Percentiles rank a stretch among this genome's conserved stretches.
These are phyloP conservation scores for Alethe castanea DNA, from an alignment of 2,113 vertebrate species.

Conservation along the genomic window DNA sequence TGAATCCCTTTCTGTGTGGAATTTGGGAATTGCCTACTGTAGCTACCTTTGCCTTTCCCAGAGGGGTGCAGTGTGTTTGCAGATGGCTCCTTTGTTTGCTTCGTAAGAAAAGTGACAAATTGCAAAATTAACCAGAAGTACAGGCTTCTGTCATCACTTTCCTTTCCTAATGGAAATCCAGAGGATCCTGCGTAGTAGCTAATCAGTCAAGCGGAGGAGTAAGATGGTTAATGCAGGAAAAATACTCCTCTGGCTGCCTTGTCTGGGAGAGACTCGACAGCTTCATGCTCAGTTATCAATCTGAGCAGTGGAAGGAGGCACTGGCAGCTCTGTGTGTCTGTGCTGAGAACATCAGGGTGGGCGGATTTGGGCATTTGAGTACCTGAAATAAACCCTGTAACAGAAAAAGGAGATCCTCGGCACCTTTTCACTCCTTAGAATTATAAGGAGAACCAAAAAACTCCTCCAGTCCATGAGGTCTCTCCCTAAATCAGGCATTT, in stretches of 20 bases:
- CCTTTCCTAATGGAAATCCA: neutral
- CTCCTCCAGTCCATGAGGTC: neutral
- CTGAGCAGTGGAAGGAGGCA: neutral
- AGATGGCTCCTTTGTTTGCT: neutral
- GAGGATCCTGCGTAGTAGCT: neutral
- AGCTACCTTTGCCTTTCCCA: neutral
- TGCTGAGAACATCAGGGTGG: neutral
- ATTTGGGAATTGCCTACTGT: neutral
- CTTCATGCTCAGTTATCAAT: neutral
- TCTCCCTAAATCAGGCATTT: neutral
- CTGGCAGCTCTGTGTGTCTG: neutral
- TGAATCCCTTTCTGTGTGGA: fast-evolving
- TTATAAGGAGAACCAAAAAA: neutral
- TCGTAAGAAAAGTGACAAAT: neutral
- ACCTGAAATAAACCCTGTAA: neutral
- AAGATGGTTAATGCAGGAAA: neutral
- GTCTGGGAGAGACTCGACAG: neutral
- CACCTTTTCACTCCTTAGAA: neutral
- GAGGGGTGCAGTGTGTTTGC: neutral
- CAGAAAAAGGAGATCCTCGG: neutral
- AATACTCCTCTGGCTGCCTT: neutral
- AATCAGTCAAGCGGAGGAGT: neutral
- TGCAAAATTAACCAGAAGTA: neutral
- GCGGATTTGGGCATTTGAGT: neutral
- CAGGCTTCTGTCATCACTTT: neutral